Conservation (phyloP, 2,113 vertebrate genomes). For the Prietella phreatophila region DNA sequence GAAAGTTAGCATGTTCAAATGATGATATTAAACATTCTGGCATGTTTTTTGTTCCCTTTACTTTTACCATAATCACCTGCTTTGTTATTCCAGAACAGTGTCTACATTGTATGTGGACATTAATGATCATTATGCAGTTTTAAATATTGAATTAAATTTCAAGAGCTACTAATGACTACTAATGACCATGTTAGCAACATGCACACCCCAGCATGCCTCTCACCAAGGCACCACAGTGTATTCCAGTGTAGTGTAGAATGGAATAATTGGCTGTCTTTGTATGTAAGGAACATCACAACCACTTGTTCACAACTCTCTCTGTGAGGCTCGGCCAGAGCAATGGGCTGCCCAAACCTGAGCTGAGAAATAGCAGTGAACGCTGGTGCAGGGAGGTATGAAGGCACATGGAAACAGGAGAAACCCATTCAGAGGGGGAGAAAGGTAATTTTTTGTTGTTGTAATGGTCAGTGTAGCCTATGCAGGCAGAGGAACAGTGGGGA, state of each 20-base stretch:
- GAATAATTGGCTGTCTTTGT: conserved; percentile 52
- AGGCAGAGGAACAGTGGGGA: conserved; percentile 45
- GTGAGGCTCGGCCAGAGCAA: conserved; percentile 21
- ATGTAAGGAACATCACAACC: conserved; percentile 37
- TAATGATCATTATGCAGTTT: conserved; percentile 25
- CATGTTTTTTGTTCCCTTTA: neutral
- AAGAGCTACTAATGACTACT: conserved; percentile 28
- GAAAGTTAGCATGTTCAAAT: neutral
- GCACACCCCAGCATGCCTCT: neutral
- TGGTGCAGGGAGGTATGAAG: conserved; percentile 6
- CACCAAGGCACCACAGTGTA: neutral
- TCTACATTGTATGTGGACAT: neutral
- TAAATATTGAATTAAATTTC: conserved; percentile 28
- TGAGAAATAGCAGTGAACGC: conserved; percentile 34
- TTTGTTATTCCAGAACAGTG: neutral
- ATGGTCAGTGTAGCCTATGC: conserved; percentile 53
- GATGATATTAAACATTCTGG: neutral
- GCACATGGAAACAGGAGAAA: conserved; percentile 10
- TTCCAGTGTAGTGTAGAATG: conserved; percentile 22
- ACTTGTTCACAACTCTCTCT: conserved; percentile 35
- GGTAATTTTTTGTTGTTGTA: conserved; percentile 52
- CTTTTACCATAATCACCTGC: neutral
- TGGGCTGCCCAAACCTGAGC: conserved; percentile 15
- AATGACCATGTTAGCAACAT: conserved; percentile 25
- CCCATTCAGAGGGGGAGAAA: conserved; percentile 1